Evolutionary conservation across 2,797 vertebrate genomes (phyloP).

Genomic region (Sebastes diaconus): DNA sequence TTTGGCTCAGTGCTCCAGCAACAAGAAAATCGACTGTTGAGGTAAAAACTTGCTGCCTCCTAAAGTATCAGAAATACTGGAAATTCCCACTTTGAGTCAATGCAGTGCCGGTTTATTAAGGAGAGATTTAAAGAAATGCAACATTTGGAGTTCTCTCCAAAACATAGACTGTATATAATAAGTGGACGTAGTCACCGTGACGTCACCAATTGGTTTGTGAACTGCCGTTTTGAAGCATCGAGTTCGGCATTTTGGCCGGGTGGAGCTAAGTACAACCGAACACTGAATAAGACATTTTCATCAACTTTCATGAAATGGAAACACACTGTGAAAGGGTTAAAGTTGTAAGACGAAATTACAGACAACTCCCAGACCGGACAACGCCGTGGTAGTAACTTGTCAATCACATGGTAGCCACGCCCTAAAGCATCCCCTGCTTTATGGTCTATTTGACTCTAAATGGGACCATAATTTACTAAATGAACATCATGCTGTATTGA

Average conservation of each 20-base stretch:
- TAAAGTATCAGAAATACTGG: constrained; percentile 16
- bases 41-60: constrained; percentile 3
- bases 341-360: too few relatives aligned
- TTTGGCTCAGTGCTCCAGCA: constrained; percentile 21
- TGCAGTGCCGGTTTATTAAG: constrained; percentile 1
- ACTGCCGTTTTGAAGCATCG: not conserved
- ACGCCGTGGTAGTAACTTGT: accelerated
- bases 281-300: too few relatives aligned
- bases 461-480: too few relatives aligned
- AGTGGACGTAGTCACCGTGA: not conserved
- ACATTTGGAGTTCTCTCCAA: not conserved
- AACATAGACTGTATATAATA: not conserved
- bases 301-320: too few relatives aligned
- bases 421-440: too few relatives aligned
- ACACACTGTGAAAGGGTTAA: too few relatives aligned
- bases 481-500: too few relatives aligned
- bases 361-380: too few relatives aligned
- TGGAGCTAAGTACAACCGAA: not conserved
- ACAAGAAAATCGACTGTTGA: constrained; percentile 12
- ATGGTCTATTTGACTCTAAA: too few relatives aligned
- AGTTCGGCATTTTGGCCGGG: not conserved
- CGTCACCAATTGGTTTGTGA: not conserved
- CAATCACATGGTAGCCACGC: too few relatives aligned
- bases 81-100: constrained; percentile 22
- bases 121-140: not conserved